Evolutionary conservation across 2,888 invertebrate species (phyloP), one percentile per base, ranked within the genome.

Genomic region (Latrodectus elegans): DNA sequence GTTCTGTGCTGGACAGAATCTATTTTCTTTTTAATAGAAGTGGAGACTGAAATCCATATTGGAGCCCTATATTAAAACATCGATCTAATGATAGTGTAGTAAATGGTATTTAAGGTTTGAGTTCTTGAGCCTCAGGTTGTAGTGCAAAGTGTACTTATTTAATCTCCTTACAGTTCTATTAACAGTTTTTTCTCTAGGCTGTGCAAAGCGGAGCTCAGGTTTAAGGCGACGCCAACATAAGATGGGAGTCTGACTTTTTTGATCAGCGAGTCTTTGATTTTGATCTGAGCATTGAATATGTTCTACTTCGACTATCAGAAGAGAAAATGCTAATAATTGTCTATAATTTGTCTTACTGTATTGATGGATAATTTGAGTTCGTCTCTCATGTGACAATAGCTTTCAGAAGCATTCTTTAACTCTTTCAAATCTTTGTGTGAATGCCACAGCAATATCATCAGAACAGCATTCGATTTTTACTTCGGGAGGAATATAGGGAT

Each of bases 21-120:
- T 9, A 65, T 17, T 75, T 75, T 75, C n/a, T 12, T 12, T 26
- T 60, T 75, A 26, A 15, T 15, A 49, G 75, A 49, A 14, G 38
- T 22, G 38, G 49, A 49, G 10, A n/a, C 65, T 8, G 17, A 26
- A 64, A 49, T 49, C 71, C 71, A 71, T 17, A 80, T 71, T 71
- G 71, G 79, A 12, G 79, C 49, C 0, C 64, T 12, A 60, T 72
- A 80, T 80, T 80, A 51, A 55, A 80, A 60, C 0, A 72, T n/a
- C 8, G 49, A 17, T 49, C 64, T 60, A 15, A 65, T 64, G 14
- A 64, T 9, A 14, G 51, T 3, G 38, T 4, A 9, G n/a, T 74
- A 74, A 15, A 26, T 60, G 14, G 10, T 76, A 12, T 49, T 9
- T 26, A 76, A n/a, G 8, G 49, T 76, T 65, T 15, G 6, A 1